phyloP scores from a whole-genome alignment of 2,888 invertebrate species.

The Micoletzkya japonica region DNA sequence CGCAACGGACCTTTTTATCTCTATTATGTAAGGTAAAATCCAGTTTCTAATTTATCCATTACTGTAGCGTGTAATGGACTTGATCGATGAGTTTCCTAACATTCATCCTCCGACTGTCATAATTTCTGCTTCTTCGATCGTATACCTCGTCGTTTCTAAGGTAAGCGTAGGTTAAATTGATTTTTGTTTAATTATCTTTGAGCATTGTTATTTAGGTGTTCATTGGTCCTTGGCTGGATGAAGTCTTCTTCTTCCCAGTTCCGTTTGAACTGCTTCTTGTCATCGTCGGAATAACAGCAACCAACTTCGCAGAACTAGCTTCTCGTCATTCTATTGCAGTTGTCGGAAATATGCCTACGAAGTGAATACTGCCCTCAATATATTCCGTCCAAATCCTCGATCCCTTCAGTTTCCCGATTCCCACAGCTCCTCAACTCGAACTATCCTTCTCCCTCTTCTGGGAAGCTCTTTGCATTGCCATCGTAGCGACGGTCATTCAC shows the following conservation, averaged over 20 bases:
- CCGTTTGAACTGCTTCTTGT: slow-evolving; percentile 60
- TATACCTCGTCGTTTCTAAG: slow-evolving; percentile 34
- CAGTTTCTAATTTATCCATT: background rate
- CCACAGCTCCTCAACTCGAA: slow-evolving; percentile 56
- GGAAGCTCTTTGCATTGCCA: slow-evolving; percentile 54
- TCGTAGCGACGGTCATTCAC: slow-evolving; percentile 59
- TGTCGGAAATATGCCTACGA: slow-evolving; percentile 60
- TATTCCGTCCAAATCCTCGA: background rate
- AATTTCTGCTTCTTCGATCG: slow-evolving; percentile 42
- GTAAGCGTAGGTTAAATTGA: slow-evolving; percentile 37
- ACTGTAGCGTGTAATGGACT: slow-evolving; percentile 40
- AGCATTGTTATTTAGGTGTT: slow-evolving; percentile 30
- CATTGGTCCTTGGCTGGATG: slow-evolving; percentile 58
- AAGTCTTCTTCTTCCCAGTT: slow-evolving; percentile 59
- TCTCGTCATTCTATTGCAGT: slow-evolving; percentile 54
- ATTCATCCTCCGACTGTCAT: slow-evolving; percentile 39
- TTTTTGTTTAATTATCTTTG: background rate
- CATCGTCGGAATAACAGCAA: slow-evolving; percentile 61
- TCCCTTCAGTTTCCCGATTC: slow-evolving; percentile 53
- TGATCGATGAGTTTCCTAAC: slow-evolving; percentile 35
- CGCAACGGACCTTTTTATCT: slow-evolving; percentile 57
- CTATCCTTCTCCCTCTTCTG: slow-evolving; percentile 54
- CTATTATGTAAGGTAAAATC: slow-evolving; percentile 51
- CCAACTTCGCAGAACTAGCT: slow-evolving; percentile 59
- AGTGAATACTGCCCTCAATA: slow-evolving; percentile 35